These are phyloP conservation scores for Eira barbara DNA, from an alignment of 2,113 vertebrate genomes.

Conservation along the genomic window DNA sequence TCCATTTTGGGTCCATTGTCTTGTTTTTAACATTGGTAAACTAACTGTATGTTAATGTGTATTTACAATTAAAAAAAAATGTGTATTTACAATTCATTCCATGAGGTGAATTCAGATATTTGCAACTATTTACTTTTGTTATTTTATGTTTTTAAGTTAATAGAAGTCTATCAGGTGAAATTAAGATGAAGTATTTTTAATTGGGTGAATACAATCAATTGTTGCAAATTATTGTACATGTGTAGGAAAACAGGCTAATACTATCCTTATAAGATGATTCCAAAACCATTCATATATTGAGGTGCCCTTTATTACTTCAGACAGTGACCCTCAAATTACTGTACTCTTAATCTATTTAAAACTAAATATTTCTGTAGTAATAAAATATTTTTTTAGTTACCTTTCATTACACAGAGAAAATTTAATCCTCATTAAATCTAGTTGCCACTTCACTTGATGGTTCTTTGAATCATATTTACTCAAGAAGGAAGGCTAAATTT, in stretches of 20 bases:
- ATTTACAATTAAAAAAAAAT: background rate
- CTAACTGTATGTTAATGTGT: background rate
- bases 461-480: conserved; percentile 60
- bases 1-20: background rate
- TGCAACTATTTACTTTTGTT: background rate
- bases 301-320: background rate
- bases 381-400: background rate
- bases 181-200: background rate
- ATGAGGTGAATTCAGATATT: background rate
- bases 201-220: background rate
- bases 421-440: conserved; percentile 45
- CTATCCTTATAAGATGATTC: background rate
- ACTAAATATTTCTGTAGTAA: background rate
- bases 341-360: background rate
- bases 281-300: background rate
- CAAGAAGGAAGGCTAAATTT: conserved; percentile 21
- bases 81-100: background rate
- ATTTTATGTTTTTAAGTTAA: background rate
- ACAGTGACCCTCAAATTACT: background rate
- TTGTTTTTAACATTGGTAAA: background rate
- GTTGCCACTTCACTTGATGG: conserved; percentile 40
- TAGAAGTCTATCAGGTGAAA: background rate
- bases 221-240: background rate
- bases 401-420: conserved; percentile 47
- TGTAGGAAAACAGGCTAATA: background rate